Percentiles rank a stretch among this genome's conserved stretches.
Conservation (phyloP, 2,113 vertebrate genomes). For the Pangasianodon hypophthalmus region DNA sequence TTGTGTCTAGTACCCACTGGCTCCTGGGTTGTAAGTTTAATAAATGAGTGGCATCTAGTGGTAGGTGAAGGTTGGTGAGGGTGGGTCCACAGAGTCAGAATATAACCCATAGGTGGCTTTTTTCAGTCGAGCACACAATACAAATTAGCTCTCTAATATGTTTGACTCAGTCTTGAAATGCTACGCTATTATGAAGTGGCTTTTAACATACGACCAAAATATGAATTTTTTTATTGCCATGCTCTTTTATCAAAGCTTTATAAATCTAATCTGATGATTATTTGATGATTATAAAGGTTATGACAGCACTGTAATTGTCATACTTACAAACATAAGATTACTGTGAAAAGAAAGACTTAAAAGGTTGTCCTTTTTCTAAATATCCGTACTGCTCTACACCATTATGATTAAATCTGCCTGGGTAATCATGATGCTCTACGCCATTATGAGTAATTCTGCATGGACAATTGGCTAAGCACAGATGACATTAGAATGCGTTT, state of each 20-base stretch:
- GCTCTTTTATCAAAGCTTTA: neutral
- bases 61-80: conserved; percentile 57
- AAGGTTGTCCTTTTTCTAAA: neutral
- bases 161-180: neutral
- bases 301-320: neutral
- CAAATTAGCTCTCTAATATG: neutral
- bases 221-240: neutral
- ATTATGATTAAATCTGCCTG: neutral
- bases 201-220: neutral
- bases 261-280: neutral
- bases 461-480: conserved; percentile 22
- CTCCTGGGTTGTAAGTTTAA: conserved; percentile 64
- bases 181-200: neutral
- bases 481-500: conserved; percentile 25
- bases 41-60: conserved; percentile 64
- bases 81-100: conserved; percentile 24
- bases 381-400: neutral
- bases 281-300: neutral
- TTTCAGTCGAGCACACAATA: neutral
- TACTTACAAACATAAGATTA: neutral
- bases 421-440: neutral
- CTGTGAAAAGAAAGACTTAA: neutral
- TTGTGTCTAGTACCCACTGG: conserved; percentile 27
- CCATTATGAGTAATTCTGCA: conserved; percentile 14
- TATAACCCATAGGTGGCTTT: neutral